Evolutionary conservation across 2,797 vertebrate genomes (phyloP).

Genomic region (Parotocinclus haroldoi): DNA sequence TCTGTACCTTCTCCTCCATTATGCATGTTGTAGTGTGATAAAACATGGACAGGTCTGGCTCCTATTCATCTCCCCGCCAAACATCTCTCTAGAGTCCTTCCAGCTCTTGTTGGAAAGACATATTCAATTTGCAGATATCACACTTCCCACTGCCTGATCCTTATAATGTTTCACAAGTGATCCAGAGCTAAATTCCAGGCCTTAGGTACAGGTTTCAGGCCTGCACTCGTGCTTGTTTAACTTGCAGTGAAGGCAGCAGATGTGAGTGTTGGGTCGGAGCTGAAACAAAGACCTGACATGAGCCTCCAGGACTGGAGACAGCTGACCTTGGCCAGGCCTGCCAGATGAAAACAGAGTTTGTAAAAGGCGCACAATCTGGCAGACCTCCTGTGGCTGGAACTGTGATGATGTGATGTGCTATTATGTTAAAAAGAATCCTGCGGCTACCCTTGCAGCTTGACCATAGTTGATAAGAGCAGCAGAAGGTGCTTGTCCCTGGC

Average conservation of each 20-base stretch:
- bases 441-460: constrained; percentile 60
- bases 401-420: constrained; percentile 51
- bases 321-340: constrained; percentile 47
- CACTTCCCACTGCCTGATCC: constrained; percentile 19
- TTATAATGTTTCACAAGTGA: constrained; percentile 34
- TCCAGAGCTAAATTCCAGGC: constrained; percentile 1
- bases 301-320: constrained; percentile 39
- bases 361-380: constrained; percentile 54
- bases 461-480: constrained; percentile 78
- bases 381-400: constrained; percentile 63
- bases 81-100: constrained; percentile 66
- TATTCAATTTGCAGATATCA: constrained; percentile 74
- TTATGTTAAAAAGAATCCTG: constrained; percentile 65
- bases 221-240: constrained; percentile 59
- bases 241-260: constrained; percentile 68
- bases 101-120: constrained; percentile 70
- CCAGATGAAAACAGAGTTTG: constrained; percentile 40
- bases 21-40: constrained; percentile 63
- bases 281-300: constrained; percentile 45
- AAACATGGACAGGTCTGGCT: constrained; percentile 31
- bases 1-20: constrained; percentile 61
- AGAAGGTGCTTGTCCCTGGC: constrained; percentile 51
- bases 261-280: constrained; percentile 74
- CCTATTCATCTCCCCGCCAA: constrained; percentile 41
- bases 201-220: constrained; percentile 9